Evolutionary conservation across 2,888 invertebrate species (phyloP).

Genomic region (Chymomyza fuscimana): DNA sequence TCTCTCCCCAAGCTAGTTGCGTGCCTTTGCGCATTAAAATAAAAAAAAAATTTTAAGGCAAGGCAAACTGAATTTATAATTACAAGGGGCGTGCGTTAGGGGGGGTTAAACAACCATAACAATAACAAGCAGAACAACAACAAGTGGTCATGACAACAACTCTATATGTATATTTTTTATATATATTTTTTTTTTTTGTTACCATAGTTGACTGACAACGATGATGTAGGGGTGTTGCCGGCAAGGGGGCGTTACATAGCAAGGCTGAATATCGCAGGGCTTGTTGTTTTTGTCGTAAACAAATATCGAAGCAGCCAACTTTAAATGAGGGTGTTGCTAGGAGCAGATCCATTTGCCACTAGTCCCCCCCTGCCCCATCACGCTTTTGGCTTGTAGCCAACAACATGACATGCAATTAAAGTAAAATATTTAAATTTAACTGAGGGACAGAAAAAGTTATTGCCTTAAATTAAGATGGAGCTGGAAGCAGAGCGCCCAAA

Average conservation of each 20-base stretch:
- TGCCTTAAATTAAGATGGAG: neutral
- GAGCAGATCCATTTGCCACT: constrained; percentile 11
- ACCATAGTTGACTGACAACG: constrained; percentile 29
- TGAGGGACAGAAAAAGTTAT: constrained; percentile 13
- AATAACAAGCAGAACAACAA: neutral
- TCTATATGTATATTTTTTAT: neutral
- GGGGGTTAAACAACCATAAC: neutral
- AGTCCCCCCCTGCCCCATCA: too few relatives aligned
- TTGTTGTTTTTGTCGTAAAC: constrained; percentile 49
- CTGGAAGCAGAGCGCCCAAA: neutral
- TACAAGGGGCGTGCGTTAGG: neutral
- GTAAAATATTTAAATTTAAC: constrained; percentile 26
- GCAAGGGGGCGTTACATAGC: neutral
- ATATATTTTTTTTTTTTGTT: constrained; percentile 29
- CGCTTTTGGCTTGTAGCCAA: neutral
- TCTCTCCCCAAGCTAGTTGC: neutral
- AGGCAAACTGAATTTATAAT: constrained; percentile 2
- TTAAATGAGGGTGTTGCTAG: constrained; percentile 58
- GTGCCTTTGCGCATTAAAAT: neutral
- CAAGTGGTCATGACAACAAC: constrained; percentile 60
- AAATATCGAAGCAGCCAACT: constrained; percentile 45
- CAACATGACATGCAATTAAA: constrained; percentile 48
- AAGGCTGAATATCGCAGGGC: constrained; percentile 5
- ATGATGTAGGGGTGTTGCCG: neutral
- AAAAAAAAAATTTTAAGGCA: constrained; percentile 3